A percentile compares a stretch with the other conserved stretches of the same genome.
These are phyloP conservation scores for Atta texana DNA, from an alignment of 1,140 invertebrate species.

Conservation along the genomic window DNA sequence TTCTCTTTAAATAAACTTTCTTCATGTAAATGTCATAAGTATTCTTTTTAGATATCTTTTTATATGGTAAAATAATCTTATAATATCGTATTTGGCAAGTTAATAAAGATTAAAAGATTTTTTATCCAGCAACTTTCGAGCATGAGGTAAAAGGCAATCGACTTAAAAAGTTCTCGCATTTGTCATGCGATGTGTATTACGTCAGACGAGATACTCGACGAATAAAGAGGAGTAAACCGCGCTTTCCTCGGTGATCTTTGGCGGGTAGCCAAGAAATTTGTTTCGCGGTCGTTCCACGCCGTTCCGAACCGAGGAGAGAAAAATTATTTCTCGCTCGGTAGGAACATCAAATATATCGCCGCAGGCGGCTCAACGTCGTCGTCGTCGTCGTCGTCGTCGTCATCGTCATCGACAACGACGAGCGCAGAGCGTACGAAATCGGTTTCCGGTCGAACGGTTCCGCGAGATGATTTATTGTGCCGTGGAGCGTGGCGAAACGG, in stretches of 20 bases:
- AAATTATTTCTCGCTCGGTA: constrained; percentile 70
- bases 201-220: constrained; percentile 39
- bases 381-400: constrained; percentile 52
- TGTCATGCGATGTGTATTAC: constrained; percentile 26
- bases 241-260: constrained; percentile 34
- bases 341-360: constrained; percentile 64
- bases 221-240: constrained; percentile 50
- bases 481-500: constrained; percentile 77
- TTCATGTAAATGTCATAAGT: not conserved
- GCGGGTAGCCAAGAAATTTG: constrained; percentile 49
- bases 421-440: constrained; percentile 80
- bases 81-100: not conserved
- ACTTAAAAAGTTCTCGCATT: constrained; percentile 29
- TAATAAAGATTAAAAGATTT: not conserved
- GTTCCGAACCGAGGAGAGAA: constrained; percentile 57
- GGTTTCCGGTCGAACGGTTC: constrained; percentile 85
- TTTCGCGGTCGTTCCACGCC: constrained; percentile 52
- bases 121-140: not conserved
- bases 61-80: not conserved
- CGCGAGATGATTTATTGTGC: constrained; percentile 86
- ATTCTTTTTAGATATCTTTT: not conserved
- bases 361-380: constrained; percentile 20
- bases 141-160: constrained; percentile 8
- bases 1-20: not conserved
- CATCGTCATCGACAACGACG: constrained; percentile 55